These are phyloP conservation scores for Bufo bufo DNA, from an alignment of 2,113 vertebrate genomes.

Conservation along the genomic window DNA sequence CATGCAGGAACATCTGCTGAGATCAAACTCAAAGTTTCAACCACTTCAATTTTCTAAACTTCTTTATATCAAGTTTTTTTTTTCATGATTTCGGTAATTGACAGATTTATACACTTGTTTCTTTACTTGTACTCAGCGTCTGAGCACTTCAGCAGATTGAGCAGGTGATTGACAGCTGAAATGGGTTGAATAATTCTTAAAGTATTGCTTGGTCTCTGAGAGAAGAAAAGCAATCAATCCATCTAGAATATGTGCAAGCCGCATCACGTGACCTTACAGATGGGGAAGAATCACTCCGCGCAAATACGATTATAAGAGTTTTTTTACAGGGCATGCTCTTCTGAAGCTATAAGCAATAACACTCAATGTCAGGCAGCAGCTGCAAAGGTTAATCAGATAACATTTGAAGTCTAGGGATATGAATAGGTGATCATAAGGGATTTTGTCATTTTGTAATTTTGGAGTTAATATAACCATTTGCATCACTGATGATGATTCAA, in stretches of 20 bases:
- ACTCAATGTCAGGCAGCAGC: conserved; percentile 37
- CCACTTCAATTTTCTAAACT: not conserved
- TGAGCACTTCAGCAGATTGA: conserved; percentile 28
- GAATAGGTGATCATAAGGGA: not conserved
- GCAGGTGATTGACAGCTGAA: conserved; percentile 24
- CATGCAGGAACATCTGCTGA: no score
- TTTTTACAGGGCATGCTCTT: not conserved
- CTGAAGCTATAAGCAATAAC: conserved; percentile 12
- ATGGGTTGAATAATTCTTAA: not conserved
- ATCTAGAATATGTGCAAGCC: conserved; percentile 4
- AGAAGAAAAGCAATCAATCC: conserved; percentile 28
- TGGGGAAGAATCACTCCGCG: not conserved
- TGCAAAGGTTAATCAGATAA: conserved; percentile 19
- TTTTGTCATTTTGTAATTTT: not conserved
- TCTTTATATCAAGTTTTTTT: not conserved
- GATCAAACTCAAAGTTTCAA: not conserved
- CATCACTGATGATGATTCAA: not conserved
- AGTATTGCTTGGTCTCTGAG: conserved; percentile 20
- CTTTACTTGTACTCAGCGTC: not conserved
- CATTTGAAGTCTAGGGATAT: not conserved
- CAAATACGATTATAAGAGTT: not conserved
- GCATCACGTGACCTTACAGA: conserved; percentile 1
- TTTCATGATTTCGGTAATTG: not conserved
- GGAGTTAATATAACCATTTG: not conserved
- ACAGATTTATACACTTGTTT: conserved; percentile 29